Conservation (phyloP, 2,797 vertebrate species). For the Iguana delicatissima region DNA sequence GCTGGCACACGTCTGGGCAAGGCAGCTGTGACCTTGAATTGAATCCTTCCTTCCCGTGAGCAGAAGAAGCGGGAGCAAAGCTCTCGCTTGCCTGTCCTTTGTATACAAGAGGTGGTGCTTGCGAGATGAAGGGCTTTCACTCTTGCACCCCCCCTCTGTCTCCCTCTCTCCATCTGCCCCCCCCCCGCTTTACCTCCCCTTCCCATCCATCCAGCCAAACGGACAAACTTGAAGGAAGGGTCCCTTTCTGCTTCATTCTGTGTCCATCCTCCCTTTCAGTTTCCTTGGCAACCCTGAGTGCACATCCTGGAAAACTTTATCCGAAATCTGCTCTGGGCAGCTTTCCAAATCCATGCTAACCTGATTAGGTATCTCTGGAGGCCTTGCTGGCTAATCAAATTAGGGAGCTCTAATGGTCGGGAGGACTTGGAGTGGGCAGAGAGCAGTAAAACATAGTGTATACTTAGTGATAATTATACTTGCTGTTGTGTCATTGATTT, state of each 20-base stretch:
- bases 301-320: slow-evolving; percentile 88
- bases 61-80: neutral
- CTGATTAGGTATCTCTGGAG: slow-evolving; percentile 95
- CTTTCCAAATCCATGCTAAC: slow-evolving; percentile 98
- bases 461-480: slow-evolving; percentile 90
- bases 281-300: slow-evolving; percentile 84
- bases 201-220: slow-evolving; percentile 34
- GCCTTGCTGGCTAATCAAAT: slow-evolving; percentile 96
- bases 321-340: slow-evolving; percentile 88
- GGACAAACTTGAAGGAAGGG: neutral
- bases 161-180: neutral
- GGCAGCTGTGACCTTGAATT: slow-evolving; percentile 23
- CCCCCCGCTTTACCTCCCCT: neutral
- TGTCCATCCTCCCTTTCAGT: slow-evolving; percentile 71
- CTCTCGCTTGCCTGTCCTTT: neutral
- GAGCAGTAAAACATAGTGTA: slow-evolving; percentile 86
- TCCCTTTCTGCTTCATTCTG: slow-evolving; percentile 70
- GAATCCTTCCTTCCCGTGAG: slow-evolving; percentile 3
- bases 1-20: neutral
- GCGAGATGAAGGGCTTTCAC: slow-evolving; percentile 17
- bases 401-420: slow-evolving; percentile 95
- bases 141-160: slow-evolving; percentile 28
- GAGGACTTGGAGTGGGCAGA: slow-evolving; percentile 85
- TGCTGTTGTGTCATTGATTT: slow-evolving; percentile 86
- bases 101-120: slow-evolving; percentile 22